phyloP scores from a whole-genome alignment of 1,140 invertebrate species.

The Nephila pilipes region DNA sequence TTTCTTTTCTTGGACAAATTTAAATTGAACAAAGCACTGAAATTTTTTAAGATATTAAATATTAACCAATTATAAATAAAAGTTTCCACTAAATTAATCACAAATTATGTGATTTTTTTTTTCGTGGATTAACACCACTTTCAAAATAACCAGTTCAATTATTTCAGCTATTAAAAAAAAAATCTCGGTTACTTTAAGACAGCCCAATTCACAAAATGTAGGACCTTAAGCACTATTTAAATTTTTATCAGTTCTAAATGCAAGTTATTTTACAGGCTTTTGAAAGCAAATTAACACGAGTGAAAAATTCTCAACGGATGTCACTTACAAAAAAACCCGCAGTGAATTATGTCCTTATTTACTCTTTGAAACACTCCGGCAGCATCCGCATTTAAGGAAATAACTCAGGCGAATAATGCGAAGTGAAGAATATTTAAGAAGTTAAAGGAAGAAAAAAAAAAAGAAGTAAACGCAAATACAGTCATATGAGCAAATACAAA shows the following conservation, averaged over 20 bases:
- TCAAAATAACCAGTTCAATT: no score
- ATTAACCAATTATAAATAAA: no score
- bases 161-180: background rate
- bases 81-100: no score
- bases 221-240: background rate
- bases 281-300: background rate
- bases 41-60: no score
- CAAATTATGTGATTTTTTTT: no score
- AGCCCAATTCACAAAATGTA: background rate
- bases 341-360: conserved; percentile 9
- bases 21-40: no score
- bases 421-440: background rate
- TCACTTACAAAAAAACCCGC: background rate
- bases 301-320: background rate
- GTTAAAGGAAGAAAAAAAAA: background rate
- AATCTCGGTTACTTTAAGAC: background rate
- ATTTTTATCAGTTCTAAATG: background rate
- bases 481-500: background rate
- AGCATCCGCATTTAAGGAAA: conserved; percentile 25
- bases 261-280: background rate
- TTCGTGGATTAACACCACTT: no score
- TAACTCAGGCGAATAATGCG: conserved; percentile 26
- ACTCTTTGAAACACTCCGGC: background rate
- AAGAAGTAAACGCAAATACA: background rate
- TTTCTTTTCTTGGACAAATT: no score